Evolutionary conservation across 2,113 vertebrate species (phyloP), one percentile per base, ranked within the genome.

Genomic region (Chroicocephalus ridibundus): DNA sequence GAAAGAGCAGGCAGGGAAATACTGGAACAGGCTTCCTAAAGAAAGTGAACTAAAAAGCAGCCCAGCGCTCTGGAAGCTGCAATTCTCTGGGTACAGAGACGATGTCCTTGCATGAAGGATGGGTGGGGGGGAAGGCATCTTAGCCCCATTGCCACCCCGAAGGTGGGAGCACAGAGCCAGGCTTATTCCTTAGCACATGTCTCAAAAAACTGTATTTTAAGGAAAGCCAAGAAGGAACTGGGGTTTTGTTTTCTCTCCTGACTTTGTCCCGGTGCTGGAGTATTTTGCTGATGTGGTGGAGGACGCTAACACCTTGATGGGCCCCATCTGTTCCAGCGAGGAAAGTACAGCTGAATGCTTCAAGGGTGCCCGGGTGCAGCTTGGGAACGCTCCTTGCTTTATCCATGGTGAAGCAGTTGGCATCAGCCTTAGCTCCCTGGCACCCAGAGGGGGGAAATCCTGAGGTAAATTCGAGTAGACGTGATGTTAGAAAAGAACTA

Each of bases 391-490:
- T 88, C 91, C 94, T 83, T 71, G 93, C 94, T 80, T 96, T 10
- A 42, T 91, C 96, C 89, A 4, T 1, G 84, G 75, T 2, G 62
- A 52, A 94, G 94, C 96, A 21, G 81, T 92, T 97, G 97, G 96
- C 97, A 86, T 65, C 68, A 88, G 75, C 90, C 71, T 34, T 32
- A 31, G 91, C 85, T 97, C 84, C 95, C 95, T 55, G 95, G 96
- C 89, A 49, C 87, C 84, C n/a, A 0, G 91, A 87, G 93, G 40
- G 93, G 93, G 94, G 93, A 93, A 94, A 95, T 96, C 93, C 97
- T 97, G 97, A 97, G 93, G 94, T 93, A 97, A 97, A 97, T 97
- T 96, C 78, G 91, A 97, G 91, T 97, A 78, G 97, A 97, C 96
- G 31, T 95, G 95, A 96, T 88, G 96, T 71, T 97, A 95, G 94